Evolutionary conservation across 2,888 invertebrate species (phyloP).

Genomic region (Hartigia nigra): DNA sequence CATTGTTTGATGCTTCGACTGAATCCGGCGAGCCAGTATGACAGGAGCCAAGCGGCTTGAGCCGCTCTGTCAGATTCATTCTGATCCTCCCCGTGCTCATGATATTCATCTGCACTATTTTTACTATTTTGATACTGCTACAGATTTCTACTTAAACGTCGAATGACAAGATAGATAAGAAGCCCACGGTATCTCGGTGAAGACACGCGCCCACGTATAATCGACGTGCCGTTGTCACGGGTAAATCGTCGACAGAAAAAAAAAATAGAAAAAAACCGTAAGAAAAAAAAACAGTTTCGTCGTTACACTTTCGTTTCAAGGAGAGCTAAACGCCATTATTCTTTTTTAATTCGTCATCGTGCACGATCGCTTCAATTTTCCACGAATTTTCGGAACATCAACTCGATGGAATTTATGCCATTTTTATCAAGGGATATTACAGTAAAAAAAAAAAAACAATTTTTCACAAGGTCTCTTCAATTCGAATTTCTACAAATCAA

Average conservation of each 20-base stretch:
- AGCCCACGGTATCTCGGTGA: neutral
- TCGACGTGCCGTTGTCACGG: neutral
- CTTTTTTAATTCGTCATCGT: neutral
- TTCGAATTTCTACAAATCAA: neutral
- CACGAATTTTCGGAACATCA: neutral
- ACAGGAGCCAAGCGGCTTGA: constrained; percentile 58
- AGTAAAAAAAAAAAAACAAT: neutral
- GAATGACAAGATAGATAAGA: constrained; percentile 9
- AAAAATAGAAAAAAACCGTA: neutral
- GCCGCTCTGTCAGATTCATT: constrained; percentile 75
- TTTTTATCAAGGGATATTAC: neutral
- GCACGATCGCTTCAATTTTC: neutral
- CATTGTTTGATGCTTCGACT: constrained; percentile 56
- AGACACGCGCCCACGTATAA: neutral
- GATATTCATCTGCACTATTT: constrained; percentile 80
- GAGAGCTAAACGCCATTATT: neutral
- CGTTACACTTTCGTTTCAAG: neutral
- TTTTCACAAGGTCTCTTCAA: too few species aligned
- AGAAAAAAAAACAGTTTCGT: neutral
- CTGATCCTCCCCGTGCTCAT: constrained; percentile 79
- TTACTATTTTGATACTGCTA: constrained; percentile 79
- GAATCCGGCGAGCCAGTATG: constrained; percentile 58
- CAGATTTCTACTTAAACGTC: constrained; percentile 71
- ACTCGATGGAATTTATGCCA: neutral
- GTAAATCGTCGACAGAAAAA: neutral